Base-by-base conservation (phyloP, 2,113 vertebrate species). In the Oceanodroma tethys region DNA sequence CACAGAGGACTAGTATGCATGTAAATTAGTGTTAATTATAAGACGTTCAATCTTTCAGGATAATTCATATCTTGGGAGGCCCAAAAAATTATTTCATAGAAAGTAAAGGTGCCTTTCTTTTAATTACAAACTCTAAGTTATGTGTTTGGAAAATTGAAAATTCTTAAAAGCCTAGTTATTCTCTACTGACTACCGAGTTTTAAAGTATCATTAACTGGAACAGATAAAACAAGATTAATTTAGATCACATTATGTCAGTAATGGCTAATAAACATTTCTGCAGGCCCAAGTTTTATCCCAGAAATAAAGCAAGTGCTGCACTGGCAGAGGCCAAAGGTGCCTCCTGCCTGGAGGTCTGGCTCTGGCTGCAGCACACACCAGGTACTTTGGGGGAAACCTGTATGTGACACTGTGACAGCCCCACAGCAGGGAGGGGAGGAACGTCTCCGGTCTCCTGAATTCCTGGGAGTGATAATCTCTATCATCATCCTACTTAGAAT, bases 201-300 rank as follows among this genome's bases (percentile, higher is more conserved):
- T 92, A 91, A 91, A 86, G 85, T 83, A 83, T 63, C 65, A 38
- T 96, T 96, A 93, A 88, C 45, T 71, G 32, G 18, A 93, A 88
- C 50, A 86, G 67, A 93, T 94, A 93, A 96, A 97, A 66, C 55
- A 86, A 92, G 88, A 92, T 93, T 97, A 92, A 95, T 93, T 90
- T 81, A 40, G 72, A 83, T 74, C 79, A 47, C 73, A 83, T 93
- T 76, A 83, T 83, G 23, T 36, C 88, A 86, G 79, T 74, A 95
- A 86, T 52, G 86, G 80, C 79, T 95, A 83, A 93, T 91, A 95
- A 96, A 93, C 68, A 74, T 72, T 93, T 79, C 84, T 75, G 58
- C 73, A 85, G 73, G 26, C 16, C 30, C 21, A 14, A 48, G 34
- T 73, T 90, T 74, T 70, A 90, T 76, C 23, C 45, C 55, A 76